Conservation (phyloP, 2,888 invertebrate genomes). For the Scaptodrosophila latifasciaeformis region DNA sequence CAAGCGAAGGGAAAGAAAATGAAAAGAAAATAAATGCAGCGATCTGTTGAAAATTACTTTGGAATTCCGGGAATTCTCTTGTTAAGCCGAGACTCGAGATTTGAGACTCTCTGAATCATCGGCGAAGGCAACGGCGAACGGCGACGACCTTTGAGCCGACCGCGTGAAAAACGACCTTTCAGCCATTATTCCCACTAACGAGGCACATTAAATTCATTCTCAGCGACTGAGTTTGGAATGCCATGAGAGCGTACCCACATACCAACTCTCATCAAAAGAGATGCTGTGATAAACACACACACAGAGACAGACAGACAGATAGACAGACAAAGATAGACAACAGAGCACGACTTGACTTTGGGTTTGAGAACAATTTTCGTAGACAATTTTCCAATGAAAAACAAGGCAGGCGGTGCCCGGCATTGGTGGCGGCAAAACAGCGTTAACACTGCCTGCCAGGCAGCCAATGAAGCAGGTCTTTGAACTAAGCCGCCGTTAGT, state of each 20-base stretch:
- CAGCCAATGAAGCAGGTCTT: no score
- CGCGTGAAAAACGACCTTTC: conserved; percentile 69
- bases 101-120: no score
- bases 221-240: conserved; percentile 19
- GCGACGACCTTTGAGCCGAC: conserved; percentile 55
- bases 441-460: no score
- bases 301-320: conserved; percentile 17
- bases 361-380: conserved; percentile 56
- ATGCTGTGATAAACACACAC: conserved; percentile 30
- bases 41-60: conserved; percentile 49
- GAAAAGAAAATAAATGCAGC: no score
- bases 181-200: conserved; percentile 60
- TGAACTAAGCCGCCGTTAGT: conserved; percentile 63
- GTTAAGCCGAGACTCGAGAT: conserved; percentile 58
- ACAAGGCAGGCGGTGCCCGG: conserved; percentile 34
- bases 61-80: conserved; percentile 62
- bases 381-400: conserved; percentile 33
- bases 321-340: conserved; percentile 15
- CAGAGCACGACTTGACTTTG: conserved; percentile 60
- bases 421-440: conserved; percentile 27
- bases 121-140: conserved; percentile 3
- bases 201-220: conserved; percentile 47
- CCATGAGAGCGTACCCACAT: conserved; percentile 57
- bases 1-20: no score
- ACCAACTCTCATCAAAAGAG: conserved; percentile 52